Percentiles rank a stretch among this genome's conserved stretches.
Conservation (phyloP, 2,888 invertebrate species). For the Chydorus sphaericus region DNA sequence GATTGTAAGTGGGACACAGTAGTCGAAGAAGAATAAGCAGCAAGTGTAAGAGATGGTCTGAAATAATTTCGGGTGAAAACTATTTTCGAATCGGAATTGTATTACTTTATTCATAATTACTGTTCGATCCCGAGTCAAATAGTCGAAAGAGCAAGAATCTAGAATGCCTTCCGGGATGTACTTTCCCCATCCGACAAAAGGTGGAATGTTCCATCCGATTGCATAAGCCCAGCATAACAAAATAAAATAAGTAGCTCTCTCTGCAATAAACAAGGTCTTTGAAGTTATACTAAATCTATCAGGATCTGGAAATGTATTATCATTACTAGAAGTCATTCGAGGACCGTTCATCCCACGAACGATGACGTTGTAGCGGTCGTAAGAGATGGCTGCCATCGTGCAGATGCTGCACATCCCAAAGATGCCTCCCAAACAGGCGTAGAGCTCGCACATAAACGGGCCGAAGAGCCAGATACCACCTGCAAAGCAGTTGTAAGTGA, state of each 20-base stretch:
- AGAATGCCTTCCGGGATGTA: slow-evolving; percentile 37
- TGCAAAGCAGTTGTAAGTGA: slow-evolving; percentile 28
- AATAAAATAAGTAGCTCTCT: slow-evolving; percentile 15
- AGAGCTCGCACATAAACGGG: slow-evolving; percentile 27
- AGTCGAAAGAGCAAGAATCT: slow-evolving; percentile 39
- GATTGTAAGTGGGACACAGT: slow-evolving; percentile 35
- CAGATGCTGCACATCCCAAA: slow-evolving; percentile 33
- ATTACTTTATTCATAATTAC: neutral
- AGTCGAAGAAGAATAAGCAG: slow-evolving; percentile 32
- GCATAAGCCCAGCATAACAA: slow-evolving; percentile 18
- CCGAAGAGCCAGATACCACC: slow-evolving; percentile 26
- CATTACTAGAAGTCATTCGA: slow-evolving; percentile 2
- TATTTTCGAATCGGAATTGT: neutral
- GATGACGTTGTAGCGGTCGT: slow-evolving; percentile 32
- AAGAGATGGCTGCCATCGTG: slow-evolving; percentile 29
- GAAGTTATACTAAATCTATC: too few relatives aligned
- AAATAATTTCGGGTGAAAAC: too few relatives aligned
- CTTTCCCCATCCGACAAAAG: slow-evolving; percentile 34
- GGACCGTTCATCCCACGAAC: slow-evolving; percentile 23
- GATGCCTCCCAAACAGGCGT: slow-evolving; percentile 29
- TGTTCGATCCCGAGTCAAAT: slow-evolving; percentile 27
- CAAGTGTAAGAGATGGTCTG: slow-evolving; percentile 5
- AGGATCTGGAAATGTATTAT: neutral
- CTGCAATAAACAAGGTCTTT: neutral
- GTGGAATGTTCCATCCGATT: slow-evolving; percentile 27